Percentiles rank a stretch among this genome's conserved stretches.
Conservation (phyloP, 2,888 invertebrate species). For the Danaus chrysippus region DNA sequence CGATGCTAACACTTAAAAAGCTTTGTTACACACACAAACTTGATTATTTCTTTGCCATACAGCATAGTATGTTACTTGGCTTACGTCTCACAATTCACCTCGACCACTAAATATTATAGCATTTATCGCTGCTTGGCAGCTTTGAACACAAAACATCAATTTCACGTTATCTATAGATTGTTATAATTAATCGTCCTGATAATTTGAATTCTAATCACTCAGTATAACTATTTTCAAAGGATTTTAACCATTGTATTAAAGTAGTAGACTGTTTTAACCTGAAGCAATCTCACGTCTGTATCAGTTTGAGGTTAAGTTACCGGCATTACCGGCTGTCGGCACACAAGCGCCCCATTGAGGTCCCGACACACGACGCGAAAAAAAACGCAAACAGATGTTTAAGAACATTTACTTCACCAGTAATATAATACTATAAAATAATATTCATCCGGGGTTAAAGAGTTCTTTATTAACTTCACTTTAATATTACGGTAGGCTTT, state of each 20-base stretch:
- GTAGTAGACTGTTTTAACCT: slow-evolving; percentile 62
- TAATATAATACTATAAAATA: slow-evolving; percentile 9
- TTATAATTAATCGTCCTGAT: slow-evolving; percentile 9
- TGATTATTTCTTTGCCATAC: neutral
- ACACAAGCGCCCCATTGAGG: slow-evolving; percentile 55
- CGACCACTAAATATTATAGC: slow-evolving; percentile 1
- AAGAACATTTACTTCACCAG: slow-evolving; percentile 19
- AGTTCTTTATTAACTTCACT: neutral
- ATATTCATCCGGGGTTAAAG: neutral
- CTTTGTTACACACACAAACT: slow-evolving; percentile 25
- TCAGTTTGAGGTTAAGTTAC: slow-evolving; percentile 78
- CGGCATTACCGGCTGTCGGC: slow-evolving; percentile 70
- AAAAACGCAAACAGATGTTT: slow-evolving; percentile 34
- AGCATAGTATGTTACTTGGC: neutral
- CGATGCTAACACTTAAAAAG: neutral
- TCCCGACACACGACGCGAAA: slow-evolving; percentile 57
- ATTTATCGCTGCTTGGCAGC: neutral
- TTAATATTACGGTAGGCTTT: neutral
- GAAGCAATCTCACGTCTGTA: slow-evolving; percentile 74
- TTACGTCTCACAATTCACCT: slow-evolving; percentile 17
- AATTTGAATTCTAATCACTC: slow-evolving; percentile 7
- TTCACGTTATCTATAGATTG: slow-evolving; percentile 11
- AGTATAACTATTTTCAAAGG: slow-evolving; percentile 12
- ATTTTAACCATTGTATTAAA: slow-evolving; percentile 32
- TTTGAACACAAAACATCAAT: neutral